Conservation (phyloP, 1,140 invertebrate species). For the Apocrypta bakeri region DNA sequence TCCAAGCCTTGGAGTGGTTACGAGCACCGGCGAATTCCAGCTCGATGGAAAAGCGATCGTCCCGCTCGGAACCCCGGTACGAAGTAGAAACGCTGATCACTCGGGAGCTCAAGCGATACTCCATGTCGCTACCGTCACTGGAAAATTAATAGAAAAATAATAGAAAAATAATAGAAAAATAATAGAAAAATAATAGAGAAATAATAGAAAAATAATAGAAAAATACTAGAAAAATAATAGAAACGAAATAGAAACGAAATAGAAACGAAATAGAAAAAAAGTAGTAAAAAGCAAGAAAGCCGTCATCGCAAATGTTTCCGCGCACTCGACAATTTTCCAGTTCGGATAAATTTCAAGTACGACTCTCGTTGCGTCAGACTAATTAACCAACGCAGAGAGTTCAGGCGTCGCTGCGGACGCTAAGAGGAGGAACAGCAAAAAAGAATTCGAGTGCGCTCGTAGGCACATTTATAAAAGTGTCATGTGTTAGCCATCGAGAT, state of each 20-base stretch:
- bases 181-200: no score
- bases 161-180: no score
- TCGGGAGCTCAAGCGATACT: slow-evolving; percentile 80
- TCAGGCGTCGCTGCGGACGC: background rate
- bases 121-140: slow-evolving; percentile 80
- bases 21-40: slow-evolving; percentile 24
- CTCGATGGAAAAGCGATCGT: slow-evolving; percentile 16
- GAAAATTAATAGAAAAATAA: no score
- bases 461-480: background rate
- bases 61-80: slow-evolving; percentile 43
- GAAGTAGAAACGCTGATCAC: slow-evolving; percentile 75
- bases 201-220: no score
- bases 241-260: no score
- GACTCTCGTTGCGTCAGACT: background rate
- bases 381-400: background rate
- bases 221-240: no score
- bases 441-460: background rate
- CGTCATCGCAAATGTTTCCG: no score
- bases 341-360: background rate
- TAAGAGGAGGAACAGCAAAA: background rate
- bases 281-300: no score
- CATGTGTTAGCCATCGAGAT: background rate
- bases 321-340: background rate
- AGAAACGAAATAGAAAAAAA: no score
- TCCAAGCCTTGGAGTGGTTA: slow-evolving; percentile 70